These are phyloP conservation scores for Phenganax marumi DNA, from an alignment of 92 coral and sea anemone genomes.

Conservation along the genomic window DNA sequence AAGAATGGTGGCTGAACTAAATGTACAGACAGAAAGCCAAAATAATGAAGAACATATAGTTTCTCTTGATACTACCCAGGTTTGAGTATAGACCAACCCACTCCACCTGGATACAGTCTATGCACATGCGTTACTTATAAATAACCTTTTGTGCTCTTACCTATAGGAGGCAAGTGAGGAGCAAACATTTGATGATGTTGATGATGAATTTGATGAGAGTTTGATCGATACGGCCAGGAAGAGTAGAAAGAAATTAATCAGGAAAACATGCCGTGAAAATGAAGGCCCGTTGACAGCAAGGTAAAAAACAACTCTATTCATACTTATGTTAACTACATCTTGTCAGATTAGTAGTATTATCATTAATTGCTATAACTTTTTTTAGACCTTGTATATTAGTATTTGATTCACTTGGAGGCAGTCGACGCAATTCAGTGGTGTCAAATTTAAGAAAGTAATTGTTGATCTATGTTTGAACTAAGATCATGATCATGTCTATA, in stretches of 20 bases:
- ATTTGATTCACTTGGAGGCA: constrained; percentile 78
- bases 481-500: not conserved
- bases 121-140: not conserved
- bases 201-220: constrained; percentile 16
- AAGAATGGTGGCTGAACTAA: constrained; percentile 42
- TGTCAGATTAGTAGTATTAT: not conserved
- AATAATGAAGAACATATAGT: constrained; percentile 38
- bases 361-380: not conserved
- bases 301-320: constrained; percentile 12
- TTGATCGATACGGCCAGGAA: constrained; percentile 4
- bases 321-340: not conserved
- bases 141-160: constrained; percentile 1
- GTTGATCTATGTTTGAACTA: not conserved
- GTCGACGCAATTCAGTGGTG: constrained; percentile 55
- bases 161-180: not conserved
- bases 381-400: constrained; percentile 81
- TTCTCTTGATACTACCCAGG: not conserved
- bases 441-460: constrained; percentile 81
- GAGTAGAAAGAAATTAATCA: constrained; percentile 34
- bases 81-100: not conserved
- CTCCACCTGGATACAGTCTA: too few relatives aligned
- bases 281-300: constrained; percentile 40
- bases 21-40: constrained; percentile 7
- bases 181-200: not conserved
- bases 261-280: constrained; percentile 6